A percentile compares a stretch with the other conserved stretches of the same genome.
Conservation (phyloP, 2,113 vertebrate species). For the Haliaeetus leucogaster region DNA sequence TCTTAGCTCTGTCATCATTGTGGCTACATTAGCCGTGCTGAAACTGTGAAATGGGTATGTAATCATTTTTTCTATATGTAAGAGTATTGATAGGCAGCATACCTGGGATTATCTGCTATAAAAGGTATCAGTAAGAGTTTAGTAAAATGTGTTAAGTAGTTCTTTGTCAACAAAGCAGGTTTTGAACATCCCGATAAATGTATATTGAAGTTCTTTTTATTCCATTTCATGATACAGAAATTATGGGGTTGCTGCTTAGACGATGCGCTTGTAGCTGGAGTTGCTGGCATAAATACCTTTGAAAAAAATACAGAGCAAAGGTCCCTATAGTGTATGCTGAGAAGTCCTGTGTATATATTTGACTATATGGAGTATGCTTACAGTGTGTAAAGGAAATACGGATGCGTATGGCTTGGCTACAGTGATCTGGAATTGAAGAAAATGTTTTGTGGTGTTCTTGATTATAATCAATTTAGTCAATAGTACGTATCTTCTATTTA, state of each 20-base stretch:
- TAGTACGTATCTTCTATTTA: neutral
- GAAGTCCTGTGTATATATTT: neutral
- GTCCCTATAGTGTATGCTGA: neutral
- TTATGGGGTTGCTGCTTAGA: neutral
- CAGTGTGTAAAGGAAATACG: neutral
- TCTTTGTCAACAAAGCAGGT: neutral
- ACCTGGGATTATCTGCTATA: neutral
- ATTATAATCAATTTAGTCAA: neutral
- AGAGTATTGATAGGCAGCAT: neutral
- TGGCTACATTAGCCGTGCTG: neutral
- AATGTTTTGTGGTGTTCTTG: neutral
- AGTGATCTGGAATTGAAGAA: neutral
- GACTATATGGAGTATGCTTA: neutral
- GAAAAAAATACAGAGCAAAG: neutral
- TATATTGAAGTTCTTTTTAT: neutral
- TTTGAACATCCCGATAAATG: neutral
- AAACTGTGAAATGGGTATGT: neutral
- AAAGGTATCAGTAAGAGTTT: neutral
- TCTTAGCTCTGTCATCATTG: neutral
- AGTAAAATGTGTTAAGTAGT: neutral
- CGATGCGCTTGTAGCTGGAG: neutral
- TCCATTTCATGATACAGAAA: neutral
- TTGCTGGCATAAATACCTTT: neutral
- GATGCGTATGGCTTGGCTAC: neutral
- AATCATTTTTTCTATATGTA: neutral